phyloP scores from a whole-genome alignment of 1,140 invertebrate species.

The Lucilia sericata region DNA sequence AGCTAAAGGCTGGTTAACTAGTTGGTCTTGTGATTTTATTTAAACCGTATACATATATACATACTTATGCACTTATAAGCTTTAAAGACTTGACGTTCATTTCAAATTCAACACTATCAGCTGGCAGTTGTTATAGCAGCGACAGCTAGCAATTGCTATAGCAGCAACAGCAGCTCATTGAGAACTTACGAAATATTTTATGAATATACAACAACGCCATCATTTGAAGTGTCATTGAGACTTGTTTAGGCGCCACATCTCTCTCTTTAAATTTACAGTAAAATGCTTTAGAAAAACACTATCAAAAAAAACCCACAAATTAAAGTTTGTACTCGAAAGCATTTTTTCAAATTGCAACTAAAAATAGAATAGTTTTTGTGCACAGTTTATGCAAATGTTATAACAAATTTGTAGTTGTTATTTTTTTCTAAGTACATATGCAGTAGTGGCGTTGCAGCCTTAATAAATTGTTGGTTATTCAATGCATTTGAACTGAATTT shows the following conservation, averaged over 20 bases:
- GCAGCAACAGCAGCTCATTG: neutral
- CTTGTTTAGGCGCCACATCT: slow-evolving; percentile 43
- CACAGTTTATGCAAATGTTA: slow-evolving; percentile 12
- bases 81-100: neutral
- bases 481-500: neutral
- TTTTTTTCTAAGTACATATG: neutral
- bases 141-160: too few species aligned
- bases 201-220: slow-evolving; percentile 24
- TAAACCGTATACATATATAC: neutral
- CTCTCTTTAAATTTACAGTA: neutral
- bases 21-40: slow-evolving; percentile 30
- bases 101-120: neutral
- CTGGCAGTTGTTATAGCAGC: neutral
- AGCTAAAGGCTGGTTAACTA: slow-evolving; percentile 19
- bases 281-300: neutral
- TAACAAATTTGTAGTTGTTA: neutral
- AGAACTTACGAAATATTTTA: slow-evolving; percentile 34
- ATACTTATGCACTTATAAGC: too few species aligned
- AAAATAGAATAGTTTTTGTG: neutral
- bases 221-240: slow-evolving; percentile 37
- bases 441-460: slow-evolving; percentile 11
- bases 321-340: neutral
- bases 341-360: neutral
- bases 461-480: neutral
- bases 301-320: slow-evolving; percentile 12